These are phyloP conservation scores for Brachionus koreanus DNA, from an alignment of 1,140 invertebrate species.

Conservation along the genomic window DNA sequence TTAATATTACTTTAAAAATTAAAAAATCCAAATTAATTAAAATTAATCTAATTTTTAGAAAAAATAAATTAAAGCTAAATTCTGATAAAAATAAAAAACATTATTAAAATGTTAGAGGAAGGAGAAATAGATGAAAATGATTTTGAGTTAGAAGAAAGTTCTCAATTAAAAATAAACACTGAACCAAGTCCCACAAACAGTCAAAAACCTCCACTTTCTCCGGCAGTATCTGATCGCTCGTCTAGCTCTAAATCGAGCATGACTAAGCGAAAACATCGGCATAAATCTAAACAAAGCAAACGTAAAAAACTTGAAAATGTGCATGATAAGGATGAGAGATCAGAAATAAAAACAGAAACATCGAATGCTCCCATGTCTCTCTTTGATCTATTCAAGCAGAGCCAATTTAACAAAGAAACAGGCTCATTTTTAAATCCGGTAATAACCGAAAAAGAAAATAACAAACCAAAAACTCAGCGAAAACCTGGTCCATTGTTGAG, in stretches of 20 bases:
- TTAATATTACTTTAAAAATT: no score
- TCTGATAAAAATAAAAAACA: background rate
- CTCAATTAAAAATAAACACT: background rate
- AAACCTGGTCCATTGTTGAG: conserved; percentile 9
- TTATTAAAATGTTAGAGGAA: background rate
- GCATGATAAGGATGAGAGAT: background rate
- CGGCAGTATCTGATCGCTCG: background rate
- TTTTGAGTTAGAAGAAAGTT: background rate
- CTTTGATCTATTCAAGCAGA: conserved; percentile 34
- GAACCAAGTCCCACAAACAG: background rate
- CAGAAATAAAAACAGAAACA: background rate
- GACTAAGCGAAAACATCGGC: background rate
- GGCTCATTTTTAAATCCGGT: conserved; percentile 18
- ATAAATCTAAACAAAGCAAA: background rate
- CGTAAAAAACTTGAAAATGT: background rate
- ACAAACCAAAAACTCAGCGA: background rate
- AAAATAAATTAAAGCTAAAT: no score
- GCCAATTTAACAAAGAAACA: background rate
- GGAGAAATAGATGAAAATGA: conserved; percentile 21
- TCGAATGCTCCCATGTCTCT: background rate
- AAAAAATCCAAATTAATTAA: no score
- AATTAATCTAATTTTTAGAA: no score
- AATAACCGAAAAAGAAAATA: conserved; percentile 41
- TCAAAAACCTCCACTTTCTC: background rate
- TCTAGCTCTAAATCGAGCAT: background rate